Conservation (phyloP, 2,888 invertebrate species). For the Sinhomidia bicolor region DNA sequence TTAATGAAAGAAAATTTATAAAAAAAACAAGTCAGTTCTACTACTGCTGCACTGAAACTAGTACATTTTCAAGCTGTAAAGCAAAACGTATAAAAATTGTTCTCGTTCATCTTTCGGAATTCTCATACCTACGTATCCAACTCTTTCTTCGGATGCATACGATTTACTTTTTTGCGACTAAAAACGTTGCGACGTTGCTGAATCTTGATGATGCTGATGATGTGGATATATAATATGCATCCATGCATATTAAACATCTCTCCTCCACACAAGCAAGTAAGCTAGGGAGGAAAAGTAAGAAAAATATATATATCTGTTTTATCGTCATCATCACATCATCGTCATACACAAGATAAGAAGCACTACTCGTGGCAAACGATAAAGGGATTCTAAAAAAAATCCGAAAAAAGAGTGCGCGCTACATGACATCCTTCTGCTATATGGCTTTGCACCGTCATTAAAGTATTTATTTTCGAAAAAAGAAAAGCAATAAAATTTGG, state of each 20-base stretch:
- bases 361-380: slow-evolving; percentile 1
- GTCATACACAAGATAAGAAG: neutral
- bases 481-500: slow-evolving; percentile 6
- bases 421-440: neutral
- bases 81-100: neutral
- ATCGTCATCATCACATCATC: neutral
- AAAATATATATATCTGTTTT: neutral
- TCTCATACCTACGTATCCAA: neutral
- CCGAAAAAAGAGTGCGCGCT: too few species aligned
- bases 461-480: neutral
- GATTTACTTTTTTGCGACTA: slow-evolving; percentile 12
- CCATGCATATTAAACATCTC: neutral
- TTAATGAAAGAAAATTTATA: neutral
- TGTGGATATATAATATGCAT: slow-evolving; percentile 8
- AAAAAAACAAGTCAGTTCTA: neutral
- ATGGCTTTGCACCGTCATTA: neutral
- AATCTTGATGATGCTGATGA: neutral
- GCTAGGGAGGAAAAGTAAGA: neutral
- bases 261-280: neutral
- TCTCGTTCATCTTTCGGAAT: neutral
- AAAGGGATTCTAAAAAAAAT: neutral
- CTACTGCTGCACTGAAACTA: neutral
- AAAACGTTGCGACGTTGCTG: too few species aligned
- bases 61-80: neutral
- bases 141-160: neutral